Conservation (phyloP, 2,113 vertebrate species). For the human region GRCh38 chr1:152302001-152302500, state of each 20-base stretch:
- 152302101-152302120: neutral
- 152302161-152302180: neutral
- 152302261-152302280: neutral
- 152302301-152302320: neutral
- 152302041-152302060: neutral
- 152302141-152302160: neutral
- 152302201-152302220: neutral
- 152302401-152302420: neutral
- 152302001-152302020: neutral
- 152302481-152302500: neutral
- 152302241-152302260: neutral
- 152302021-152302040: neutral
- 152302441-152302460: neutral
- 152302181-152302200: slow-evolving; percentile 58
- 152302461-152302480: neutral
- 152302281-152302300: neutral
- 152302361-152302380: neutral
- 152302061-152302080: neutral
- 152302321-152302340: neutral
- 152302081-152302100: neutral
- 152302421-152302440: neutral
- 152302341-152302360: neutral
- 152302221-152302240: neutral
- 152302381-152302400: neutral
- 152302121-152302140: neutral